These are phyloP conservation scores for Sympetrum striolatum DNA, from an alignment of 2,888 invertebrate genomes.

Conservation along the genomic window DNA sequence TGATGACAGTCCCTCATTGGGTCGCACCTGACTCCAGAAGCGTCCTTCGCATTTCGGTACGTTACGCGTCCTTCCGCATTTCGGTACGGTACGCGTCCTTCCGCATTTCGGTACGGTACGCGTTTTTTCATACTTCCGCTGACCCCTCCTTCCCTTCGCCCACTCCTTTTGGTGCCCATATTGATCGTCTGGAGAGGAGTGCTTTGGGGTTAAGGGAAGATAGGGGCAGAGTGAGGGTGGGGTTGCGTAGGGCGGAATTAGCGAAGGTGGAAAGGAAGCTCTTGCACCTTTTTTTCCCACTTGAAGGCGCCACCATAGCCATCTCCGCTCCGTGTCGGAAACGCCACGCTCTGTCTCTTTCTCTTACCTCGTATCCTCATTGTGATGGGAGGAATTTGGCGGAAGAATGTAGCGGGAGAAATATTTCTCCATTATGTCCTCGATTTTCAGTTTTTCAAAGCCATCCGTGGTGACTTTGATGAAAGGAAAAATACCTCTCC, in stretches of 20 bases:
- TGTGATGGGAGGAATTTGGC: no score
- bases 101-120: neutral
- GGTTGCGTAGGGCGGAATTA: neutral
- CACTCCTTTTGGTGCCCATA: neutral
- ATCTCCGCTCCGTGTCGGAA: neutral
- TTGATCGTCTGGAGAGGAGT: neutral
- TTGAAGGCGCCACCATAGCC: slow-evolving; percentile 13
- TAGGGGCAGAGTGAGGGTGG: neutral
- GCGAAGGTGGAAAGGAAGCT: slow-evolving; percentile 19
- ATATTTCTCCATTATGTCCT: no score
- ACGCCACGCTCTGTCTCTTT: no score
- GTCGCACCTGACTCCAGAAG: neutral
- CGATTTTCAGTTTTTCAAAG: no score
- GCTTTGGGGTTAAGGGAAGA: neutral
- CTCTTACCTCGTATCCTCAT: no score
- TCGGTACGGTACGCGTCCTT: neutral
- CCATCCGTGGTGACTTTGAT: no score
- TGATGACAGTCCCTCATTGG: neutral
- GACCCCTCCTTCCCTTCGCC: neutral
- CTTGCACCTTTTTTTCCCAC: slow-evolving; percentile 10
- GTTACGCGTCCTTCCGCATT: neutral
- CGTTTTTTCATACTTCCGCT: neutral
- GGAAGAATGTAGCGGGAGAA: no score
- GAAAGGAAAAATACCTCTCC: no score
- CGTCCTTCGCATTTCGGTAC: neutral